A percentile compares a stretch with the other conserved stretches of the same genome.
phyloP scores from a whole-genome alignment of 1,140 invertebrate species.

The Octopus sinensis region DNA sequence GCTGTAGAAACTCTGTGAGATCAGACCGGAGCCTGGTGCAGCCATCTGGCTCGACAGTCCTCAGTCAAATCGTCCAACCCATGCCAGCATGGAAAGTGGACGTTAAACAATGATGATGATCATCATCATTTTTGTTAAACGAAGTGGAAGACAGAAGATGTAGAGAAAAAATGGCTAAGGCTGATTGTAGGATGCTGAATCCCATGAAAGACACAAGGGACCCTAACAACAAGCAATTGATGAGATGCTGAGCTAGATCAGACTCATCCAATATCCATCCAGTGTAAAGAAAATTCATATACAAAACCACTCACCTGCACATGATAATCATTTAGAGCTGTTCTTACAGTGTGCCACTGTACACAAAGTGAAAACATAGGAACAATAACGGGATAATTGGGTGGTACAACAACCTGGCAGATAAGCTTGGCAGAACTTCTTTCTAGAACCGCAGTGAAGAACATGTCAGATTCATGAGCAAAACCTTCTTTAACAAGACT shows the following conservation, averaged over 20 bases:
- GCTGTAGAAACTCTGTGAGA: too few relatives aligned
- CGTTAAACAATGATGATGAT: too few relatives aligned
- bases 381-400: conserved; percentile 75
- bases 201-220: background rate
- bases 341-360: conserved; percentile 68
- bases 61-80: too few relatives aligned
- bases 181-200: background rate
- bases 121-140: too few relatives aligned
- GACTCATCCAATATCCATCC: too few relatives aligned
- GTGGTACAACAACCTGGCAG: conserved; percentile 73
- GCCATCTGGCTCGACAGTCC: too few relatives aligned
- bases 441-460: conserved; percentile 60
- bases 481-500: conserved; percentile 71
- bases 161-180: background rate
- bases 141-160: background rate
- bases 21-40: too few relatives aligned
- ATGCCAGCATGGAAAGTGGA: too few relatives aligned
- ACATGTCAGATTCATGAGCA: conserved; percentile 45
- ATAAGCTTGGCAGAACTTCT: conserved; percentile 73
- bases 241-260: background rate
- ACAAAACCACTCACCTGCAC: conserved; percentile 63
- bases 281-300: background rate
- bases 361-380: conserved; percentile 71
- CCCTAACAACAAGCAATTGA: background rate
- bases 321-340: conserved; percentile 66